These are phyloP conservation scores for Hemibagrus wyckioides DNA, from an alignment of 2,113 vertebrate genomes.

Conservation along the genomic window DNA sequence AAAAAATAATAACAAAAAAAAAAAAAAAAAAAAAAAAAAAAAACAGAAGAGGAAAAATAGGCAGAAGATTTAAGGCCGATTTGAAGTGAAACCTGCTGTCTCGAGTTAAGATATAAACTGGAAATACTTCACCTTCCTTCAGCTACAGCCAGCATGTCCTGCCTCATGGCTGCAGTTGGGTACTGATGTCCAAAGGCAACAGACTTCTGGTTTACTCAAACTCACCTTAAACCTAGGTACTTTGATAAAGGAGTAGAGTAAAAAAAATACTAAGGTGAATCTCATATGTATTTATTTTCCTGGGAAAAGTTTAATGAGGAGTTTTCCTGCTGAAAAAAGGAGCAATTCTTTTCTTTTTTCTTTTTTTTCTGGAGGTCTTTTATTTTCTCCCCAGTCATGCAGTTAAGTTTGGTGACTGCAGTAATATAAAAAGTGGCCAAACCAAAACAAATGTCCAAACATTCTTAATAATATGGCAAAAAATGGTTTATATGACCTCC, in stretches of 20 bases:
- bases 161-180: conserved; percentile 76
- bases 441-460: not conserved
- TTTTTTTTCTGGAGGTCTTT: not conserved
- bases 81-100: conserved; percentile 57
- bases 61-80: conserved; percentile 53
- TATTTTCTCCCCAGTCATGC: conserved; percentile 13
- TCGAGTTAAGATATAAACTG: conserved; percentile 57
- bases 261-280: conserved; percentile 60
- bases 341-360: too few species aligned
- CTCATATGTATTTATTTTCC: conserved; percentile 45
- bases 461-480: not conserved
- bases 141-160: conserved; percentile 62
- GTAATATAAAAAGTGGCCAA: not conserved
- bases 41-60: conserved; percentile 28
- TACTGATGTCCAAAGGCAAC: conserved; percentile 79
- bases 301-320: not conserved
- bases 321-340: not conserved
- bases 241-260: conserved; percentile 61
- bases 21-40: conserved; percentile 2
- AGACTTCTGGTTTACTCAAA: conserved; percentile 82
- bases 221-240: conserved; percentile 61
- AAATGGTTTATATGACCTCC: not conserved
- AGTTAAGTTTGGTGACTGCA: not conserved
- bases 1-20: not conserved
- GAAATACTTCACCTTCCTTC: conserved; percentile 64